Evolutionary conservation across 2,113 vertebrate genomes (phyloP).

Genomic region (Cyprinodon tularosa): DNA sequence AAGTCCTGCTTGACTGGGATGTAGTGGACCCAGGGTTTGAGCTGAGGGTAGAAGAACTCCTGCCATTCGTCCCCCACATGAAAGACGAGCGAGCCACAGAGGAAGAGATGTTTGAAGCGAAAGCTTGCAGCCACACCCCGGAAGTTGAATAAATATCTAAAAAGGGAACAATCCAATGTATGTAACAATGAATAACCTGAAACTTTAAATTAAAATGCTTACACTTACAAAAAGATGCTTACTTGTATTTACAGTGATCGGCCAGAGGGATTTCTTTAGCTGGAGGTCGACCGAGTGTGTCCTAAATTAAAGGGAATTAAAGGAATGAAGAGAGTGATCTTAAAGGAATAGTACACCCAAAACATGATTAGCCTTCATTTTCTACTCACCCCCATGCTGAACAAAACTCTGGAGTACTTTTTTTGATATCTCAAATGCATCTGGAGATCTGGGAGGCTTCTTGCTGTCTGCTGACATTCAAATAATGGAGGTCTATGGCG

Average conservation of each 20-base stretch:
- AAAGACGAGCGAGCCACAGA: constrained; percentile 94
- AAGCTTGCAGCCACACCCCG: constrained; percentile 97
- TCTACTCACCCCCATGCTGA: too few species aligned
- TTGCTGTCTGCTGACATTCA: too few species aligned
- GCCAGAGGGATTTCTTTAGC: constrained; percentile 93
- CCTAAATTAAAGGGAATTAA: constrained; percentile 72
- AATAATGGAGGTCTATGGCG: too few species aligned
- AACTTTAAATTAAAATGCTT: background rate
- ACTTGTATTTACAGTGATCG: constrained; percentile 98
- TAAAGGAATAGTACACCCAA: too few species aligned
- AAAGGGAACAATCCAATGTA: too few species aligned
- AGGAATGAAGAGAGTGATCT: constrained; percentile 1
- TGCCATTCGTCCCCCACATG: constrained; percentile 94
- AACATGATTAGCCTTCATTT: too few species aligned
- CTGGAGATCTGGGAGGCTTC: too few species aligned
- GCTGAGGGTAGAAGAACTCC: constrained; percentile 95
- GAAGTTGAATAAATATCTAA: constrained; percentile 95
- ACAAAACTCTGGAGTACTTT: too few species aligned
- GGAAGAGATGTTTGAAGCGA: constrained; percentile 96
- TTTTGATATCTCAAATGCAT: too few species aligned
- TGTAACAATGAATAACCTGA: too few species aligned
- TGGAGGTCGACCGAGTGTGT: constrained; percentile 91
- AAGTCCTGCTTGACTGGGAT: constrained; percentile 91
- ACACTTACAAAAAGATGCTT: constrained; percentile 32
- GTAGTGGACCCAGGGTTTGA: constrained; percentile 97